Evolutionary conservation across 2,888 invertebrate species (phyloP).

Genomic region (Hirtodrosophila alboralis): DNA sequence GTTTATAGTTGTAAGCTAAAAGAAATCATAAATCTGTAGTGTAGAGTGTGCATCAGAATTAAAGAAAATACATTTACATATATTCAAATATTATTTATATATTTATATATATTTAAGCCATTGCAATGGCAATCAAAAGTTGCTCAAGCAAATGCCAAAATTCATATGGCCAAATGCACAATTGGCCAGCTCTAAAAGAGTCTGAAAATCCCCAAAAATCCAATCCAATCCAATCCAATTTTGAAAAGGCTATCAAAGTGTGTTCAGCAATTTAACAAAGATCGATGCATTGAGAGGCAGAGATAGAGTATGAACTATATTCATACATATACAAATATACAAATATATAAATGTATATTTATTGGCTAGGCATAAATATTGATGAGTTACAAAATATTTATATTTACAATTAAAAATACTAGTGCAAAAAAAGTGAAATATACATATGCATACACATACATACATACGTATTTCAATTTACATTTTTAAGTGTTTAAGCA

Average conservation of each 20-base stretch:
- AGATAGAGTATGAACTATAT: conserved; percentile 16
- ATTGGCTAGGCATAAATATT: conserved; percentile 63
- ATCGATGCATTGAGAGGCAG: conserved; percentile 34
- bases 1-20: conserved; percentile 10
- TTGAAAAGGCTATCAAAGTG: conserved; percentile 49
- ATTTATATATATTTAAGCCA: conserved; percentile 16
- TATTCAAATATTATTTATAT: too few relatives aligned
- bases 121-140: conserved; percentile 24
- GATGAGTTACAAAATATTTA: conserved; percentile 53
- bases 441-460: conserved; percentile 10
- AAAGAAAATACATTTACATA: too few relatives aligned
- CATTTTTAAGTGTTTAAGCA: conserved; percentile 72
- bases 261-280: conserved; percentile 50
- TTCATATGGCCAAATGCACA: conserved; percentile 39
- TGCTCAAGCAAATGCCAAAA: conserved; percentile 30
- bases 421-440: conserved; percentile 41
- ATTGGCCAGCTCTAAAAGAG: conserved; percentile 37
- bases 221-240: too few relatives aligned
- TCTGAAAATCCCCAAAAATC: too few relatives aligned
- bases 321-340: conserved; percentile 20
- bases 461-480: conserved; percentile 59
- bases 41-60: too few relatives aligned
- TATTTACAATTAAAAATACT: conserved; percentile 50
- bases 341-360: conserved; percentile 38
- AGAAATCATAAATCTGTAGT: conserved; percentile 23